Base-by-base conservation (phyloP, 2,888 invertebrate genomes). In the Lomographa bimaculata region DNA sequence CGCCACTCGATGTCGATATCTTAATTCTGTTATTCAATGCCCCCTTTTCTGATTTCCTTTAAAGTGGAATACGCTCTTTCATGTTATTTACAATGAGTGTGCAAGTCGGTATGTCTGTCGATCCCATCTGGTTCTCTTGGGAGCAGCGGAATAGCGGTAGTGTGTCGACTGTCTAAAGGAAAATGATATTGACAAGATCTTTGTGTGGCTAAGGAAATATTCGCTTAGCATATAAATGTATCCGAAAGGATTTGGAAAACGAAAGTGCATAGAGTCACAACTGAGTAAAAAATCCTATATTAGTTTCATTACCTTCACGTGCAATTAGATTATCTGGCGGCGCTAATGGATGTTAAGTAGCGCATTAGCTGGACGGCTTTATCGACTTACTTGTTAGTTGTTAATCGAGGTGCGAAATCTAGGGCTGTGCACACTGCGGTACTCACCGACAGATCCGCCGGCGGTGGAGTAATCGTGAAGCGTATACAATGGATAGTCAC, bases 401-500 rank as follows among this genome's bases (percentile, higher is more conserved):
- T 59, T 59, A 67, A 56, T 60, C 35, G 38, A 56, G 52, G 64
- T 69, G 68, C 66, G 54, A 60, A 57, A 47, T 57, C 18, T 44
- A 40, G 59, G 53, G 55, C 47, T 56, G 68, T 60, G 66, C 57
- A 71, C 71, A 74, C 75, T 42, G 71, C 82, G 77, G 75, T 86
- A 89, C 87, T 89, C 80, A 89, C 87, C 84, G 70, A 66, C 64
- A 70, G 72, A 69, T 76, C 82, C 83, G 70, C 64, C 63, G 70
- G 52, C 64, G 70, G 73, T 66, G 75, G 68, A 71, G 75, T 73
- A 71, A 76, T 83, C 79, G 71, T 79, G 81, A 79, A 85, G 83
- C 78, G 80, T 75, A 86, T 86, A 80, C 77, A 85, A 79, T 66
- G 79, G 72, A 86, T 85, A 85, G 68, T 86, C 89, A 89, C 90